These are phyloP conservation scores for Adelges cooleyi DNA, from an alignment of 1,140 invertebrate species.

Conservation along the genomic window DNA sequence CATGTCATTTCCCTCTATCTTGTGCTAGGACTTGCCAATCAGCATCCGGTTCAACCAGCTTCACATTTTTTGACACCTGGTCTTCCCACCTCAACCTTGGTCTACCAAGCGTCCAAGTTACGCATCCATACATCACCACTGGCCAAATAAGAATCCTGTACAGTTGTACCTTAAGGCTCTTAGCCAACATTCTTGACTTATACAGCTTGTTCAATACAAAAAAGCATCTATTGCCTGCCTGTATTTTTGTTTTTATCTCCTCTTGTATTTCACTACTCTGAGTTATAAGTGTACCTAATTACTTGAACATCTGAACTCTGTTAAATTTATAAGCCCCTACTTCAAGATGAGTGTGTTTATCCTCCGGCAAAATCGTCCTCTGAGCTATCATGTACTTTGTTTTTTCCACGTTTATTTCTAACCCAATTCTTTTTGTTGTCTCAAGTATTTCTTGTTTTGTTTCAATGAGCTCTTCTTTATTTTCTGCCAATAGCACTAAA, in stretches of 20 bases:
- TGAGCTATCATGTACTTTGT: slow-evolving; percentile 16
- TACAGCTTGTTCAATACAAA: too few relatives aligned
- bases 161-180: too few relatives aligned
- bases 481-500: slow-evolving; percentile 8
- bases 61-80: too few relatives aligned
- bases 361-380: not conserved
- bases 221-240: too few relatives aligned
- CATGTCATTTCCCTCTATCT: too few relatives aligned
- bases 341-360: not conserved
- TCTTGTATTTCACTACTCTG: not conserved
- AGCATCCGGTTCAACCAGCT: too few relatives aligned
- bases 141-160: not conserved
- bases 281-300: not conserved
- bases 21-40: too few relatives aligned
- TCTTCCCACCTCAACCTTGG: too few relatives aligned
- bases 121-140: too few relatives aligned
- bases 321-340: not conserved
- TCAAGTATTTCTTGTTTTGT: slow-evolving; percentile 8
- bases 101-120: too few relatives aligned
- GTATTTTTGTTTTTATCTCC: not conserved
- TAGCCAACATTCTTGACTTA: too few relatives aligned
- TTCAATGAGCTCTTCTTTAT: not conserved
- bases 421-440: slow-evolving; percentile 11
- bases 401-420: slow-evolving; percentile 20
- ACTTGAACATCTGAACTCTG: not conserved